Base-by-base conservation (phyloP, 2,888 invertebrate genomes). In the Melipona bicolor region DNA sequence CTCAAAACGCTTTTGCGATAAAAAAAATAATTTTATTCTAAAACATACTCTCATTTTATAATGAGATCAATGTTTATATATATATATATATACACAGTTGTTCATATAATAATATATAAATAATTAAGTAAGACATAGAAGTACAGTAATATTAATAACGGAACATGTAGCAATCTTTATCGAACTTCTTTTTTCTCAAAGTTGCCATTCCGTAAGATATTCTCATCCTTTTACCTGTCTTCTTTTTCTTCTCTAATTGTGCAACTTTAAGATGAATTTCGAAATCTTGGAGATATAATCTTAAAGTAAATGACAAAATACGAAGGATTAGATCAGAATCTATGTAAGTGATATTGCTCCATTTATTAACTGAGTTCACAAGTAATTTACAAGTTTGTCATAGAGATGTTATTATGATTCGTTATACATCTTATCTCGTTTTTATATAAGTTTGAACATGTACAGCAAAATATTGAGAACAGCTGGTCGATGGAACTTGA, bases 401-500 rank as follows among this genome's bases (percentile, higher is more conserved):
- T 50, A 17, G 24, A 50, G 67, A 27, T 61, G 5, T 59, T 52
- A 32, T 59, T 50, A n/a, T 17, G 15, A 67, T 43, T 43, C 27
- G 19, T 43, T 32, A 50, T 54, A 67, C 43, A 27, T 65, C 17
- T 54, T 11, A 21, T 73, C 11, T 24, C 43, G 49, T 54, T 59
- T 50, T 84, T 70, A 86, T 65, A 84, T 81, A 64, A 74, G 62
- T 64, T 84, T 87, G 56, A 90, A 83, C 74, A 89, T 81, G 62
- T 89, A 86, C 24, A 90, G 74, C 72, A 89, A 77, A 64, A 83
- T 81, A 62, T 90, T 88, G 54, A 89, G 84, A 75, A 89, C 61
- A 65, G 87, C 81, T 70, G 89, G 86, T 76, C 89, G 87, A 77
- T 83, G 88, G 52, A 88, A 79, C 83, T 88, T 91, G 77, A 71